phyloP scores from a whole-genome alignment of 2,797 vertebrate species.

The Alectoris magna region DNA sequence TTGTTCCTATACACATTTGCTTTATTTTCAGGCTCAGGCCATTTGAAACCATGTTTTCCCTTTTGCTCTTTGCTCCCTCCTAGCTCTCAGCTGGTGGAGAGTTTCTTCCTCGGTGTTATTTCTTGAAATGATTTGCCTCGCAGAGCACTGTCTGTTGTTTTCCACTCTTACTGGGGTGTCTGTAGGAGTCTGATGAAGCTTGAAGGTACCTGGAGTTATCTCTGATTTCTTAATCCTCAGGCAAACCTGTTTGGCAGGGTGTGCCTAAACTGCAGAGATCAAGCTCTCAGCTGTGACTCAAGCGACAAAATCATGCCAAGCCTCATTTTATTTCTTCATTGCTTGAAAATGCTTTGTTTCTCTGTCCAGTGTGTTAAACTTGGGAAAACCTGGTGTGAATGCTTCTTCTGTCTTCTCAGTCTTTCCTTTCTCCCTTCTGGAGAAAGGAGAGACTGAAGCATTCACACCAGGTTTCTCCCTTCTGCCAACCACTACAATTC shows the following conservation, averaged over 20 bases:
- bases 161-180: background rate
- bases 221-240: conserved; percentile 21
- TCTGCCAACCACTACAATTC: too few species aligned
- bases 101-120: conserved; percentile 38
- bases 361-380: background rate
- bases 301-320: background rate
- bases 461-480: too few species aligned
- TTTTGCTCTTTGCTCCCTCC: conserved; percentile 13
- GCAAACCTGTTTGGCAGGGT: background rate
- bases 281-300: background rate
- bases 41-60: conserved; percentile 30
- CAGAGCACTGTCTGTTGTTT: conserved; percentile 21
- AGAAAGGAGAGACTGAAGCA: background rate
- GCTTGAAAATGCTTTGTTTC: background rate
- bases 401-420: background rate
- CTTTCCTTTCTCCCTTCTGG: background rate
- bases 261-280: background rate
- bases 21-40: conserved; percentile 24
- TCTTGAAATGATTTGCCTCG: conserved; percentile 27
- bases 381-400: background rate
- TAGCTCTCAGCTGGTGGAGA: conserved; percentile 2
- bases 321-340: background rate
- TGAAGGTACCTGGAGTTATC: conserved; percentile 48
- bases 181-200: conserved; percentile 10
- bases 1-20: conserved; percentile 43